Conservation (phyloP, 2,888 invertebrate species). For the Nemoura dubitans region DNA sequence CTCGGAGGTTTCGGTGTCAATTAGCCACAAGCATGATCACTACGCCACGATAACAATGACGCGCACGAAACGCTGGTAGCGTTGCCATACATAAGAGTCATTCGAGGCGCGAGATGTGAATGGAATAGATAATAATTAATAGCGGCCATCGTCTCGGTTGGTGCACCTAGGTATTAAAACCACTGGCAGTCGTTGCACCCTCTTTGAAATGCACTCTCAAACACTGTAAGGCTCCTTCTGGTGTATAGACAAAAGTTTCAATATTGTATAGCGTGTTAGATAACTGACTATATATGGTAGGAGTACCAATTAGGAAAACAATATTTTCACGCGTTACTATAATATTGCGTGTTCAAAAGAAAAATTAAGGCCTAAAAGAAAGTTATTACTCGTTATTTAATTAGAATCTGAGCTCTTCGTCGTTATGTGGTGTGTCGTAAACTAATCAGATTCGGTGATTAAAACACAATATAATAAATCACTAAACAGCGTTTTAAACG, state of each 20-base stretch:
- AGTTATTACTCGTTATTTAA: slow-evolving; percentile 12
- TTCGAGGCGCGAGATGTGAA: slow-evolving; percentile 15
- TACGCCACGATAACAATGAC: not conserved
- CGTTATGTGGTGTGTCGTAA: not conserved
- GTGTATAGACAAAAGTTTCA: not conserved
- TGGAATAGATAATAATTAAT: slow-evolving; percentile 24
- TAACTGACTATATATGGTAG: not conserved
- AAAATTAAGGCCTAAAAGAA: not conserved
- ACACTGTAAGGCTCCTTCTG: not conserved
- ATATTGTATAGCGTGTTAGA: not conserved
- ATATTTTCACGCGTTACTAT: not conserved
- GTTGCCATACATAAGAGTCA: not conserved
- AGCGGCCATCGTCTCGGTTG: no score
- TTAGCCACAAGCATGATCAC: not conserved
- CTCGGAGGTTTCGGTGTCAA: not conserved
- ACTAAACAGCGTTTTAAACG: not conserved
- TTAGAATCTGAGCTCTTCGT: not conserved
- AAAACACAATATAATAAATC: not conserved
- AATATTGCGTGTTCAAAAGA: not conserved
- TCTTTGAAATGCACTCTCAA: not conserved
- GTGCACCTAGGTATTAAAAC: not conserved
- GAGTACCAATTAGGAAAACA: not conserved
- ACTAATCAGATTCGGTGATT: not conserved
- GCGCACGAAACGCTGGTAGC: not conserved
- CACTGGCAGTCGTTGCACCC: not conserved